phyloP scores from a whole-genome alignment of 2,888 invertebrate genomes.

The Hemistola chrysoprasaria region DNA sequence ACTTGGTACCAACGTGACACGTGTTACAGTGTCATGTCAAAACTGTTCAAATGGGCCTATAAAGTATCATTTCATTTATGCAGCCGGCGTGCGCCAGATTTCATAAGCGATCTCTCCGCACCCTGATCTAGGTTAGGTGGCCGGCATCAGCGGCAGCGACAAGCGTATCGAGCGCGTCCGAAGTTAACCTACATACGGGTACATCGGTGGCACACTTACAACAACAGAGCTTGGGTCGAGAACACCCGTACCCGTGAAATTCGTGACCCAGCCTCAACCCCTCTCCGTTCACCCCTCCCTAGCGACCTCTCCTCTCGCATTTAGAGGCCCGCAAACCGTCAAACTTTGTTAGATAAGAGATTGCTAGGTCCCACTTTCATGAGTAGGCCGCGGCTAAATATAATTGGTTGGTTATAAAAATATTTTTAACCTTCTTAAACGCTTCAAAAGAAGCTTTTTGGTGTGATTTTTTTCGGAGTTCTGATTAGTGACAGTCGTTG shows the following conservation, averaged over 20 bases:
- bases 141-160: slow-evolving; percentile 70
- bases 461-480: neutral
- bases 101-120: slow-evolving; percentile 81
- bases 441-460: slow-evolving; percentile 4
- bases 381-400: slow-evolving; percentile 27
- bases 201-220: slow-evolving; percentile 68
- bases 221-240: slow-evolving; percentile 67
- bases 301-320: slow-evolving; percentile 47
- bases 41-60: slow-evolving; percentile 54
- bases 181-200: slow-evolving; percentile 73
- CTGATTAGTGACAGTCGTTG: neutral
- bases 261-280: slow-evolving; percentile 60
- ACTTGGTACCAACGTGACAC: slow-evolving; percentile 22
- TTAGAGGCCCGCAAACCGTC: slow-evolving; percentile 41
- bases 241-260: slow-evolving; percentile 69
- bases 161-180: slow-evolving; percentile 79
- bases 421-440: slow-evolving; percentile 18
- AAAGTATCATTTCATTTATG: slow-evolving; percentile 69
- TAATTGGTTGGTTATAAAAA: slow-evolving; percentile 21
- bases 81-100: slow-evolving; percentile 77
- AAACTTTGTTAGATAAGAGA: slow-evolving; percentile 56
- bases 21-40: slow-evolving; percentile 37
- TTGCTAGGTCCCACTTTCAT: slow-evolving; percentile 39
- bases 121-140: slow-evolving; percentile 82
- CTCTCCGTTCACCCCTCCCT: slow-evolving; percentile 35